Conservation (phyloP, 1,140 invertebrate genomes). For the Drosophila repleta region DNA sequence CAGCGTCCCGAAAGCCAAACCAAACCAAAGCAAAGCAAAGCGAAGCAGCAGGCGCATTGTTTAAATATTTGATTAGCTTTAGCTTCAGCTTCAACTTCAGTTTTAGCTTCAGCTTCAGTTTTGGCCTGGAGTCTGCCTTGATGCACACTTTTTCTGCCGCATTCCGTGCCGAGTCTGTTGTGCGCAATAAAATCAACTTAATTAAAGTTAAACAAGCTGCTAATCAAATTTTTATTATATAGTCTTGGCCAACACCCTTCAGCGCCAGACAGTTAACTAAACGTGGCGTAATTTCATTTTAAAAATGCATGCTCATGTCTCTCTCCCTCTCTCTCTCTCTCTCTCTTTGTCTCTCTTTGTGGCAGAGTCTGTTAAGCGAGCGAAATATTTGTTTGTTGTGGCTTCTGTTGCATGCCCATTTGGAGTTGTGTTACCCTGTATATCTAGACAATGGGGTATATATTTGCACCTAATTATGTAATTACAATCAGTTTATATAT, state of each 20-base stretch:
- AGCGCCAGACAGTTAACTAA: slow-evolving; percentile 50
- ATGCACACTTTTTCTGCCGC: slow-evolving; percentile 1
- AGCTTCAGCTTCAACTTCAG: slow-evolving; percentile 6
- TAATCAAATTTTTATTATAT: slow-evolving; percentile 80
- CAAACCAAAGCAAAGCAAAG: neutral
- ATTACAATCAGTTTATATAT: no score
- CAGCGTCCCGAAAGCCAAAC: slow-evolving; percentile 20
- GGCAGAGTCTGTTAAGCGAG: neutral
- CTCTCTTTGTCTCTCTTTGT: slow-evolving; percentile 10
- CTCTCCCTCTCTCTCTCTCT: neutral
- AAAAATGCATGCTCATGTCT: slow-evolving; percentile 64
- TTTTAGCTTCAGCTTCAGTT: slow-evolving; percentile 32
- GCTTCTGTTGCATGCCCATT: slow-evolving; percentile 2
- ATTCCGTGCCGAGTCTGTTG: slow-evolving; percentile 16
- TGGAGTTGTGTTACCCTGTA: neutral
- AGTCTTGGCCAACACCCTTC: slow-evolving; percentile 31
- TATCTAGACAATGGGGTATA: neutral
- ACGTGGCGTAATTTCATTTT: slow-evolving; percentile 75
- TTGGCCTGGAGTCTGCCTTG: slow-evolving; percentile 7
- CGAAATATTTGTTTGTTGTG: slow-evolving; percentile 6
- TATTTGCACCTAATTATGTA: no score
- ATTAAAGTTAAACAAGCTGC: slow-evolving; percentile 82
- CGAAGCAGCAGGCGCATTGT: slow-evolving; percentile 16
- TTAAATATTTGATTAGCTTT: slow-evolving; percentile 75
- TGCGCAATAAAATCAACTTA: slow-evolving; percentile 62